Percentiles rank a stretch among this genome's conserved stretches.
phyloP scores from a whole-genome alignment of 2,888 invertebrate species.

The Dasypolia templi region DNA sequence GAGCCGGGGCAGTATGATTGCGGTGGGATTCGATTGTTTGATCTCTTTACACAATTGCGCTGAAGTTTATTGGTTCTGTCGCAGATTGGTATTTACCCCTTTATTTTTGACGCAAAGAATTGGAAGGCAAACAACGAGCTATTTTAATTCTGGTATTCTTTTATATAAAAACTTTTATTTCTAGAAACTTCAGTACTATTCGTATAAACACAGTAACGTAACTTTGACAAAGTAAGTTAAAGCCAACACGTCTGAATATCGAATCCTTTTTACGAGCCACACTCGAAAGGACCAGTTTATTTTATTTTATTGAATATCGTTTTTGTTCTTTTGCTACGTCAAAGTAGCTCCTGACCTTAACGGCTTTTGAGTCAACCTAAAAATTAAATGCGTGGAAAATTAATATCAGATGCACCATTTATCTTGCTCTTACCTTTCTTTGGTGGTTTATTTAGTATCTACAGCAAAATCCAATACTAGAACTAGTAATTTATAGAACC shows the following conservation, averaged over 20 bases:
- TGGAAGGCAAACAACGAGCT: conserved; percentile 3
- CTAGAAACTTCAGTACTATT: neutral
- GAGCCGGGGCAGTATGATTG: conserved; percentile 76
- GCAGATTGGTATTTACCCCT: conserved; percentile 67
- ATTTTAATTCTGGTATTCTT: too few species aligned
- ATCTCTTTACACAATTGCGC: conserved; percentile 75
- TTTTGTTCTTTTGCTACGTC: neutral
- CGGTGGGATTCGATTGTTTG: conserved; percentile 83
- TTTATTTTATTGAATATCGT: neutral
- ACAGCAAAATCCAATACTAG: too few species aligned
- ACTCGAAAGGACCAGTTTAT: neutral
- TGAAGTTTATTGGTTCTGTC: conserved; percentile 77
- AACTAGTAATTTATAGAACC: neutral
- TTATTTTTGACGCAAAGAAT: conserved; percentile 55
- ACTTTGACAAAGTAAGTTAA: too few species aligned
- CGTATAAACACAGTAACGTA: neutral
- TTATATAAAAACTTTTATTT: neutral
- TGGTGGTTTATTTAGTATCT: too few species aligned
- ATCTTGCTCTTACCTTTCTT: too few species aligned
- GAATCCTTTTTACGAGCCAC: neutral
- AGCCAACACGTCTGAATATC: neutral
- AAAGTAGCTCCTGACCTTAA: too few species aligned
- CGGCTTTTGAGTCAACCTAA: neutral
- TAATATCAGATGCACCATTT: too few species aligned
- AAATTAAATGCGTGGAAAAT: too few species aligned